phyloP scores from a whole-genome alignment of 2,797 vertebrate genomes.

The Centropyge bicolor region DNA sequence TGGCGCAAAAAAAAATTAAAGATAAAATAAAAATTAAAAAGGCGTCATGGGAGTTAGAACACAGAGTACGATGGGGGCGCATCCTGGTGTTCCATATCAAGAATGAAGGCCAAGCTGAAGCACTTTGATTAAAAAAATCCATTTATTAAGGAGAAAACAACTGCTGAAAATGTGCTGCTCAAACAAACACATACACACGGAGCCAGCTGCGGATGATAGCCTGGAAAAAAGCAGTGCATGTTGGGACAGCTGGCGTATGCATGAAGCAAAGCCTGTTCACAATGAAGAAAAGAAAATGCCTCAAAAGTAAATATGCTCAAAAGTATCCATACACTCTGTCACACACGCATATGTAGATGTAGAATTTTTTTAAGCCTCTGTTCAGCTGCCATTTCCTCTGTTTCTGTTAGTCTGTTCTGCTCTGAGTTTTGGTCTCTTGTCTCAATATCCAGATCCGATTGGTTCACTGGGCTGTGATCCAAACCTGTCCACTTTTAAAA shows the following conservation, averaged over 20 bases:
- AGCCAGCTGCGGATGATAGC: slow-evolving; percentile 65
- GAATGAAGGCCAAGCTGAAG: slow-evolving; percentile 72
- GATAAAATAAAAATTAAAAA: slow-evolving; percentile 61
- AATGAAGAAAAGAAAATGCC: slow-evolving; percentile 63
- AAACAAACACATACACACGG: slow-evolving; percentile 56
- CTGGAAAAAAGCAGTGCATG: slow-evolving; percentile 78
- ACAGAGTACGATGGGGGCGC: slow-evolving; percentile 77
- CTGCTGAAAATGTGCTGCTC: slow-evolving; percentile 40
- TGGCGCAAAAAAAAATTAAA: slow-evolving; percentile 75
- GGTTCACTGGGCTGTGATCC: slow-evolving; percentile 19
- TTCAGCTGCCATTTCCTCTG: slow-evolving; percentile 49
- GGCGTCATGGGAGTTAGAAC: slow-evolving; percentile 86
- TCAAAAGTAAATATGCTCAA: slow-evolving; percentile 60
- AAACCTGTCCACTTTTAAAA: slow-evolving; percentile 26
- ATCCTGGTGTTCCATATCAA: slow-evolving; percentile 61
- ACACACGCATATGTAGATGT: background rate
- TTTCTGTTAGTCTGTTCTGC: slow-evolving; percentile 20
- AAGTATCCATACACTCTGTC: slow-evolving; percentile 21
- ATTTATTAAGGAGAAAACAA: slow-evolving; percentile 56
- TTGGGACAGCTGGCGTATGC: slow-evolving; percentile 61
- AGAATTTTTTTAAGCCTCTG: slow-evolving; percentile 29
- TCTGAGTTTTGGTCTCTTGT: slow-evolving; percentile 22
- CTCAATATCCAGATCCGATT: slow-evolving; percentile 40
- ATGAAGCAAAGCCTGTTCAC: slow-evolving; percentile 66
- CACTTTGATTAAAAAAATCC: slow-evolving; percentile 47